phyloP scores from a whole-genome alignment of 2,113 vertebrate species.

The Myotis yumanensis region DNA sequence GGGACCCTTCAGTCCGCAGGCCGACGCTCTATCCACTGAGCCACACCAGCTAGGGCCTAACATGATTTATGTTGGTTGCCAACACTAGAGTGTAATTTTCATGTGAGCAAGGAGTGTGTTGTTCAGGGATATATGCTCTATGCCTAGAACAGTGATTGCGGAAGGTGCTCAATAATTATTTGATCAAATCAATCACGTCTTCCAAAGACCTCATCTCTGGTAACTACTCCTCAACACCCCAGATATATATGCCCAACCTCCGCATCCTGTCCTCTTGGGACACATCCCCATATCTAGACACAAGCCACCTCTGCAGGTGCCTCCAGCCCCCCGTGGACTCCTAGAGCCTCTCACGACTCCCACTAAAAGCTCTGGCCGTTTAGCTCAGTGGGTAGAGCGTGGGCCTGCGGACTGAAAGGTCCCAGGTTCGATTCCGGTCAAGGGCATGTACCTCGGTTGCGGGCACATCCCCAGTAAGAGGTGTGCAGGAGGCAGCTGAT shows the following conservation, averaged over 20 bases:
- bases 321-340: not conserved
- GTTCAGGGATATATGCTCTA: not conserved
- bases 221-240: not conserved
- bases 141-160: not conserved
- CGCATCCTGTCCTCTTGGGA: not conserved
- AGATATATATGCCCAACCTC: not conserved
- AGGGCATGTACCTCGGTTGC: too few relatives aligned
- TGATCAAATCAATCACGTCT: not conserved
- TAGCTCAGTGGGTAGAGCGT: too few relatives aligned
- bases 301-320: not conserved
- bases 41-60: not conserved
- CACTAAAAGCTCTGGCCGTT: too few relatives aligned
- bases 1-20: too few relatives aligned
- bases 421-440: too few relatives aligned
- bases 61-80: not conserved
- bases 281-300: not conserved
- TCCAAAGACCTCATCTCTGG: not conserved
- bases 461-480: too few relatives aligned
- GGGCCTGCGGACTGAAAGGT: too few relatives aligned
- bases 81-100: not conserved
- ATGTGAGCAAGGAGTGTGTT: not conserved
- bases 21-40: too few relatives aligned
- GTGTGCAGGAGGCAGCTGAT: too few relatives aligned
- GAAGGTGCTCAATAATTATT: not conserved
- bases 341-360: not conserved